Percentiles rank a stretch among this genome's conserved stretches.
phyloP scores from a whole-genome alignment of 2,888 invertebrate genomes.

The Dasysyrphus albostriatus region DNA sequence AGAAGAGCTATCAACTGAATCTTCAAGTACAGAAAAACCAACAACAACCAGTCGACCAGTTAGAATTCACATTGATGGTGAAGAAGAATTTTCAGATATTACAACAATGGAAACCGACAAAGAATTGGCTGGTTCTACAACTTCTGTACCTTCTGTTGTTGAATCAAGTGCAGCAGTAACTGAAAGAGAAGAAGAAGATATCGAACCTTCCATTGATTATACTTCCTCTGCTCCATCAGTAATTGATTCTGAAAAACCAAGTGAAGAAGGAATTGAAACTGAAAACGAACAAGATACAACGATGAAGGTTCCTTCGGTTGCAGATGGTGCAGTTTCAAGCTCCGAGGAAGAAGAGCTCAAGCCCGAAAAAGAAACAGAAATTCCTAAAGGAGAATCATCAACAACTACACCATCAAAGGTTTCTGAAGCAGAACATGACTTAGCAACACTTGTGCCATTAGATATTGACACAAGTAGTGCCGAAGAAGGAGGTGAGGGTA shows the following conservation, averaged over 20 bases:
- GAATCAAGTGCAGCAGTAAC: conserved; percentile 58
- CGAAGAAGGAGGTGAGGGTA: neutral
- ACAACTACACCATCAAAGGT: neutral
- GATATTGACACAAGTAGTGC: too few species aligned
- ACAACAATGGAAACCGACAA: conserved; percentile 57
- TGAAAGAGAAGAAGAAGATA: conserved; percentile 8
- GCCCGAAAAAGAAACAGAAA: neutral
- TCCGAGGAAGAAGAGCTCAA: neutral
- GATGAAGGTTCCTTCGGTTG: conserved; percentile 31
- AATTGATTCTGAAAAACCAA: conserved; percentile 26
- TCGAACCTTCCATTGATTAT: neutral
- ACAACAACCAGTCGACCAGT: conserved; percentile 13
- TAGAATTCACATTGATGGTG: conserved; percentile 17
- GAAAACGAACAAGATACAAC: conserved; percentile 19
- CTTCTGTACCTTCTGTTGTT: conserved; percentile 9
- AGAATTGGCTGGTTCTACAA: neutral
- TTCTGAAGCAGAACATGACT: neutral
- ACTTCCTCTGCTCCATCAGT: neutral
- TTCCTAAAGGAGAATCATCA: neutral
- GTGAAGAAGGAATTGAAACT: neutral
- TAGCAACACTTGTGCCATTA: neutral
- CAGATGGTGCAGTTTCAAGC: conserved; percentile 26
- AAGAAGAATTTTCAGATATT: conserved; percentile 52
- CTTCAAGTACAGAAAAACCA: neutral
- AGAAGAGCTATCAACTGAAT: conserved; percentile 23